Evolutionary conservation across 1,140 invertebrate species (phyloP).

Genomic region (Caenorhabditis inopinata): DNA sequence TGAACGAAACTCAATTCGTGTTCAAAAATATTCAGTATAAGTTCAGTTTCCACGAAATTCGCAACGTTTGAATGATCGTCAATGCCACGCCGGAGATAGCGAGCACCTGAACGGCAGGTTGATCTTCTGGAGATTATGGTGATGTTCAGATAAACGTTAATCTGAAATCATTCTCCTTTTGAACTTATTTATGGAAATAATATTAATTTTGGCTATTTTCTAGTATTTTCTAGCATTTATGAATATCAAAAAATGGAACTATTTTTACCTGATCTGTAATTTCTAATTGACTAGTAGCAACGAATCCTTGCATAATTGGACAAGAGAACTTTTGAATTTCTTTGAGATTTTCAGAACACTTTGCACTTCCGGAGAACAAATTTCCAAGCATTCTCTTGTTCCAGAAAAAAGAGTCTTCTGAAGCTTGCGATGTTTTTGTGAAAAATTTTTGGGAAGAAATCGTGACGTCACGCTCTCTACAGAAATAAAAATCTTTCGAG

Average conservation of each 20-base stretch:
- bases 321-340: neutral
- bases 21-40: conserved; percentile 78
- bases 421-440: neutral
- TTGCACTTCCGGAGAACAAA: neutral
- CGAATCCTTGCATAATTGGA: conserved; percentile 58
- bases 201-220: conserved; percentile 42
- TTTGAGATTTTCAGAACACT: neutral
- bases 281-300: conserved; percentile 49
- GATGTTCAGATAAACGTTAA: conserved; percentile 36
- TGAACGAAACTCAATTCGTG: conserved; percentile 83
- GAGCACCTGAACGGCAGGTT: conserved; percentile 70
- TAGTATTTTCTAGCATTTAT: conserved; percentile 50
- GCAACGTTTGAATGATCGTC: conserved; percentile 86
- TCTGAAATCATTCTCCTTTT: neutral
- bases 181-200: neutral
- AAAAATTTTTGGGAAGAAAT: conserved; percentile 53
- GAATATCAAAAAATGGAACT: conserved; percentile 3
- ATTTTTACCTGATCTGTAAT: conserved; percentile 45
- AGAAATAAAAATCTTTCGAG: conserved; percentile 59
- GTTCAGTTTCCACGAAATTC: conserved; percentile 94
- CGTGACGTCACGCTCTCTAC: conserved; percentile 52
- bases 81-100: conserved; percentile 83
- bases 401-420: conserved; percentile 38
- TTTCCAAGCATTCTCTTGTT: conserved; percentile 39
- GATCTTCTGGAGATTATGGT: conserved; percentile 62